Evolutionary conservation across 2,113 vertebrate genomes (phyloP), one percentile per base, ranked within the genome.

Genomic region (Melanostigma gelatinosum): DNA sequence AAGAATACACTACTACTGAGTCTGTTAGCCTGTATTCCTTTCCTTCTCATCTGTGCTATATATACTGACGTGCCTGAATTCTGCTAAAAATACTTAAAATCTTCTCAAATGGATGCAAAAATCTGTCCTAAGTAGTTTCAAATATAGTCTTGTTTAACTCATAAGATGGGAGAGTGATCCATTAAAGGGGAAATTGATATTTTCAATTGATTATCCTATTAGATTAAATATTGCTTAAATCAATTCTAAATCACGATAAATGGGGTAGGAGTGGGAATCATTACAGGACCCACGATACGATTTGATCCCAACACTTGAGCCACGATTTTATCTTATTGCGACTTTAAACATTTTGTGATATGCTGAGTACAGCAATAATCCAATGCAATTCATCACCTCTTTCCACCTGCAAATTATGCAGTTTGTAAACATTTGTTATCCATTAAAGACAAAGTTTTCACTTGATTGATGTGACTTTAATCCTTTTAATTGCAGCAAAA

Each of bases 1-100:
- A 72, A 54, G 11, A 40, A 66, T 44, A 20, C 20, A 36, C 6
- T 29, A 80, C 40, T 36, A 16, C 46, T 22, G 58, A 83, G n/a
- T 42, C 11, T 15, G 24, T 60, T 36, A 16, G 22, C 11, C 13
- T n/a, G 44, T 12, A n/a, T 57, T 38, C 27, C 32, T 63, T n/a
- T 44, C 48, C 44, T 38, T 29, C 42, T 82, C 46, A 63, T 54
- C 34, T 36, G 18, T 6, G 20, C 38, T n/a, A 42, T 48, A 55
- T 40, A 18, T 38, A 9, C 6, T 16, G 38, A 46, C 10, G 8
- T 22, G 4, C 13, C 52, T 24, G 11, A 66, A 52, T 29, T 67
- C 16, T 36, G 20, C 12, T 60, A 16, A 60, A 82, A 64, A 22
- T 8, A 38, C 27, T 11, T 63, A 3, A 54, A 55, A 15, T 3